Base-by-base conservation (phyloP, 2,888 invertebrate genomes). In the Papilio elwesi region DNA sequence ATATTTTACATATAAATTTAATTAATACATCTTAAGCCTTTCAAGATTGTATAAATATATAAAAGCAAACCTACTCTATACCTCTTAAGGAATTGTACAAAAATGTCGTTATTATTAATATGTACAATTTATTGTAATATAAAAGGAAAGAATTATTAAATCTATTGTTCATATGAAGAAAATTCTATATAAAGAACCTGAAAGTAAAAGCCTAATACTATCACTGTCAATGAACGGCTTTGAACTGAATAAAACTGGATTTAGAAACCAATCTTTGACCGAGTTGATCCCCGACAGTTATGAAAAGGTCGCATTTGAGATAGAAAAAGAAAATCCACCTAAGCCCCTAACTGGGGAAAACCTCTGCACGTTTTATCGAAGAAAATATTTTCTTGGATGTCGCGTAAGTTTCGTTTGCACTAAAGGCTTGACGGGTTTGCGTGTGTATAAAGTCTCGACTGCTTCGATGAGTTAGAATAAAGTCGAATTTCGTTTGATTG, bases 241-340 rank as follows among this genome's bases (percentile, higher is more conserved):
- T 77, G 78, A 81, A 80, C 80, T 76, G 81, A 84, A 86, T 88
- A 74, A 85, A 84, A 81, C 77, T 78, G 86, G 90, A 87, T 89
- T 90, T 87, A 80, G 81, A 81, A 83, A 81, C 80, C 80, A 85
- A 89, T 88, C 88, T 85, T 83, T 82, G 84, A 83, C 84, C 85
- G 85, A 81, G 88, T 88, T 85, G 87, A 87, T 85, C 85, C 84
- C 81, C 81, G 90, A 90, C 92, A 90, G 86, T 89, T 92, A 92
- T 92, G 90, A 91, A 92, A 92, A 90, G 90, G 83, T 81, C 79
- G 87, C 79, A 84, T 87, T 85, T 83, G 82, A 80, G 79, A 81
- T 81, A 83, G 81, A 78, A 83, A 86, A 86, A 85, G 82, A 80
- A 87, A 89, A 90, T 86, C 88, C 87, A 81, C 78, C 78, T 90